Base-by-base conservation (phyloP, 2,888 invertebrate species). In the Drosophila neonasuta region DNA sequence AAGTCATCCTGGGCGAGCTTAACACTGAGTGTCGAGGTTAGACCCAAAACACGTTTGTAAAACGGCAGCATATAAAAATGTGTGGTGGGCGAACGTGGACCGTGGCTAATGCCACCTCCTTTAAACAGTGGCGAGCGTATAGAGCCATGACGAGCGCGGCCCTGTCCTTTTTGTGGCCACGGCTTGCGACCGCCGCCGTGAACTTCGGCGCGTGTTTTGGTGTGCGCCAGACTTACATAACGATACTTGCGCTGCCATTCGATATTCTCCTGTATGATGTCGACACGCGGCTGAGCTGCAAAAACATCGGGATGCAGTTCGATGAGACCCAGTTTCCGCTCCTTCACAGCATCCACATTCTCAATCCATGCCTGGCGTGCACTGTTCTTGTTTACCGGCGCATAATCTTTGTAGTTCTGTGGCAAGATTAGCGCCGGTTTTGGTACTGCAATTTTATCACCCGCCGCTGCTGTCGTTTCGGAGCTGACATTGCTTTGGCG, bases 1-100 rank as follows among this genome's bases (percentile, higher is more conserved):
- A 99, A 91, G 91, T 99, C 98, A 91, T 99, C 97, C 92, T 98
- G 99, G 0, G 97, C 97, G 67, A 97, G 92, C 91, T 99, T 99
- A 0, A 97, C 93, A 1, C 99, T 97, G 44, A 99, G 91, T 0
- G 96, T 95, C 8, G 95, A 93, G 10, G 95, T 95, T 7, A 99
- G 92, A 0, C 99, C 99, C 61, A 93, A 89, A 0, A 98, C 91
- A 76, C 99, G 92, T 5, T 92, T 90, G 74, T 93, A 93, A 88
- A 95, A 95, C 0, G 97, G 96, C 49, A 99, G 90, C 98, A 99
- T 99, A 89, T 95, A 99, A 91, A 98, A 99, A 90, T 96, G 95
- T 0, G 97, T 94, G 44, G 94, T 95, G 0, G 98, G 98, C 0
- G 97, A 96, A 44, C 98, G 93, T 0, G 99, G 99, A 0, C 99